These are phyloP conservation scores for Erebia epiphron DNA, from an alignment of 2,888 invertebrate species.

Conservation along the genomic window DNA sequence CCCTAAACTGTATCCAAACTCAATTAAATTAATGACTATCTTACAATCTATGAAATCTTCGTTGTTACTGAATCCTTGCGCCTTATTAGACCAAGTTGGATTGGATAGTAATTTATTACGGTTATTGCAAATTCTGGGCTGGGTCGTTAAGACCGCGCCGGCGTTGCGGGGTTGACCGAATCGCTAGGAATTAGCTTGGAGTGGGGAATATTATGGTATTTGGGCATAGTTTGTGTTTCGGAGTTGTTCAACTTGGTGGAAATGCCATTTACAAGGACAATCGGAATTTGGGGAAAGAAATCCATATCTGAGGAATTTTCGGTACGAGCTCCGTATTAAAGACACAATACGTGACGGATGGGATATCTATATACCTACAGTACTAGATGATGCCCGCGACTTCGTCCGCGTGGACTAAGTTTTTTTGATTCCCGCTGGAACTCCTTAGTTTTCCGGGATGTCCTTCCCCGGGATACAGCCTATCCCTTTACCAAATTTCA, in stretches of 20 bases:
- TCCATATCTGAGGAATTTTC: background rate
- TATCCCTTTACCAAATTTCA: no score
- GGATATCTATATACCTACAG: no score
- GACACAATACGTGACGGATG: no score
- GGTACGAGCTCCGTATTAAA: background rate
- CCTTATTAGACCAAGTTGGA: constrained; percentile 70
- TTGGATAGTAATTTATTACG: constrained; percentile 72
- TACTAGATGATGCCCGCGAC: no score
- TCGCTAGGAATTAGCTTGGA: constrained; percentile 51
- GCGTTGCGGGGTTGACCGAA: constrained; percentile 54
- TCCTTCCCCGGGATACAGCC: no score
- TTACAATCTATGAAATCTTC: constrained; percentile 50
- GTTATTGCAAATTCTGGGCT: constrained; percentile 64
- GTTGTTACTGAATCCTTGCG: constrained; percentile 51
- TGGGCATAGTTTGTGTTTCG: constrained; percentile 14
- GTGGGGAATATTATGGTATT: constrained; percentile 52
- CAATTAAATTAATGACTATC: constrained; percentile 65
- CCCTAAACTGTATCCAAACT: constrained; percentile 52
- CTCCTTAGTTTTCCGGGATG: no score
- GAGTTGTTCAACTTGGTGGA: constrained; percentile 3
- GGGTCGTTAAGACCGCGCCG: constrained; percentile 51
- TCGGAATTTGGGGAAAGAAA: background rate
- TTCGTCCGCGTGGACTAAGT: no score
- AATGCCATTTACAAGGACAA: background rate
- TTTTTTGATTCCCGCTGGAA: no score